phyloP scores from a whole-genome alignment of 2,888 invertebrate species.

The Germaria angustata region DNA sequence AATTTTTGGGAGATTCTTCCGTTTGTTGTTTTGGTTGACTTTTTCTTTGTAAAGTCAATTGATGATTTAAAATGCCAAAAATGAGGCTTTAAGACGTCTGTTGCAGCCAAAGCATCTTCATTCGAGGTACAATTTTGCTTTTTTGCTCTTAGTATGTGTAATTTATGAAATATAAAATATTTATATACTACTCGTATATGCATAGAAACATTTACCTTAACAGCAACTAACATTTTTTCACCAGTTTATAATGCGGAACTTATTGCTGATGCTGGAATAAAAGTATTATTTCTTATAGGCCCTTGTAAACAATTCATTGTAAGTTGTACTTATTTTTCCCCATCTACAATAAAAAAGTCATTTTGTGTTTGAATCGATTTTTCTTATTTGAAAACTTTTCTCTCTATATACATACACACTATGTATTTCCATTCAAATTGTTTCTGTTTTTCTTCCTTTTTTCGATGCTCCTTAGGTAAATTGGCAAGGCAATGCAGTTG shows the following conservation, averaged over 20 bases:
- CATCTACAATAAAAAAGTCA: conserved; percentile 7
- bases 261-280: conserved; percentile 37
- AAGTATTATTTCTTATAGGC: conserved; percentile 23
- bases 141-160: no score
- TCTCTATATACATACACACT: not conserved
- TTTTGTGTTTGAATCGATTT: conserved; percentile 38
- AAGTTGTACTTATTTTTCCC: not conserved
- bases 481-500: conserved; percentile 40
- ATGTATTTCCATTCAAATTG: conserved; percentile 28
- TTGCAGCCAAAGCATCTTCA: no score
- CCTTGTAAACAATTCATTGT: conserved; percentile 33
- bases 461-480: conserved; percentile 10
- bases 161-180: no score
- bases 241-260: conserved; percentile 32
- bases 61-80: no score
- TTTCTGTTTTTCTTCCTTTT: conserved; percentile 1
- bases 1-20: no score
- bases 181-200: no score
- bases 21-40: no score
- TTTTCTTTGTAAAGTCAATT: no score
- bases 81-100: no score
- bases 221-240: conserved; percentile 16
- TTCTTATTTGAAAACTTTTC: conserved; percentile 38
- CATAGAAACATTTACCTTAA: not conserved
- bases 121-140: no score